Conservation (phyloP, 2,113 vertebrate genomes). For the Misgurnus anguillicaudatus region DNA sequence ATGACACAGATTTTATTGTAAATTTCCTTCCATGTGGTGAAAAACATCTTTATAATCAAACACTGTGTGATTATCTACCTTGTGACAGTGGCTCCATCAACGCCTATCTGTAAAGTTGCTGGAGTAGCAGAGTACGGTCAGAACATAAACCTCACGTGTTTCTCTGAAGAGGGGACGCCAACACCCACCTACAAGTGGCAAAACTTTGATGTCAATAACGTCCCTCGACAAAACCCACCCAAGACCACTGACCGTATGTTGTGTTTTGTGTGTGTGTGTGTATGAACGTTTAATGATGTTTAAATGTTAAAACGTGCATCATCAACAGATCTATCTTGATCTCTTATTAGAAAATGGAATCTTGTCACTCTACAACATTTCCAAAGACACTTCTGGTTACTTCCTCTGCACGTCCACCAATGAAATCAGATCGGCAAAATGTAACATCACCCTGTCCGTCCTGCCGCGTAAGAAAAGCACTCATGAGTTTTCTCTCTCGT, state of each 20-base stretch:
- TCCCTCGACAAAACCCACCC: slow-evolving; percentile 10
- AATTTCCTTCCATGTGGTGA: too few relatives aligned
- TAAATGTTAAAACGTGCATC: too few relatives aligned
- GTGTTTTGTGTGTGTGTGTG: not conserved
- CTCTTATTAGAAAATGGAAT: slow-evolving; percentile 63
- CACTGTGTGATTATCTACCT: too few relatives aligned
- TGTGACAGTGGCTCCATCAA: slow-evolving; percentile 82
- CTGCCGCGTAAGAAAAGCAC: slow-evolving; percentile 75
- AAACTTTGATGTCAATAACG: slow-evolving; percentile 60
- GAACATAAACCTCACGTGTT: slow-evolving; percentile 83
- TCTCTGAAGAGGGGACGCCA: slow-evolving; percentile 84
- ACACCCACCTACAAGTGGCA: slow-evolving; percentile 82
- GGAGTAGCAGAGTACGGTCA: slow-evolving; percentile 79
- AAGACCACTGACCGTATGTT: slow-evolving; percentile 65
- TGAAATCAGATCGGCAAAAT: slow-evolving; percentile 62
- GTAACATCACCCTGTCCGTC: slow-evolving; percentile 82
- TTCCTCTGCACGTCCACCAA: slow-evolving; percentile 84
- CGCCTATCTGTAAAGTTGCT: slow-evolving; percentile 74
- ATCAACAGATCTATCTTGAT: not conserved
- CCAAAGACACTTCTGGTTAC: slow-evolving; percentile 78
- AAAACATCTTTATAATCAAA: not conserved
- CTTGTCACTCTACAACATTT: slow-evolving; percentile 81
- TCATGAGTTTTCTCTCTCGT: not conserved
- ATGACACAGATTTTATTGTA: too few relatives aligned
- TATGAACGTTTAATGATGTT: not conserved